A percentile compares a stretch with the other conserved stretches of the same genome.
Evolutionary conservation across 2,113 vertebrate species (phyloP).

Genomic region (Myiagra hebetior): DNA sequence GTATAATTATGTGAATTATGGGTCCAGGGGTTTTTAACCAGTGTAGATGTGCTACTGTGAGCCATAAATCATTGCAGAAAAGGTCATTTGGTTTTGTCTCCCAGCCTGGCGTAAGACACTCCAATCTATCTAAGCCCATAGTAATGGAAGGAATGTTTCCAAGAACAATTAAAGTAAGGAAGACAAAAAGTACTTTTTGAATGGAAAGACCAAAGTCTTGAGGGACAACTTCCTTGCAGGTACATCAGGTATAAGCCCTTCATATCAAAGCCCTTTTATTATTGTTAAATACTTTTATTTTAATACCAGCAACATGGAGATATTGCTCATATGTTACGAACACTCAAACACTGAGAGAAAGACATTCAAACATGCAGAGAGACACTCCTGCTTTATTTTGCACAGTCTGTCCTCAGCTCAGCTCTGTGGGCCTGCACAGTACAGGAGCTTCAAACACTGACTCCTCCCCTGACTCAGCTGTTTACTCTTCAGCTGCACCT

Average conservation of each 20-base stretch:
- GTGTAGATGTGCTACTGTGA: background rate
- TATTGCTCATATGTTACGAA: background rate
- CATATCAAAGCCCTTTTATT: background rate
- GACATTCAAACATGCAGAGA: background rate
- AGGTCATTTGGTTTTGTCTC: background rate
- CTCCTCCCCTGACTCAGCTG: background rate
- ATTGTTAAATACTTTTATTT: background rate
- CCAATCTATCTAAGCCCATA: background rate
- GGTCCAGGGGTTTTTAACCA: background rate
- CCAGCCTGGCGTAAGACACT: background rate
- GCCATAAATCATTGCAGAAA: background rate
- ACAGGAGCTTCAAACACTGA: background rate
- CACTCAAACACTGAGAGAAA: background rate
- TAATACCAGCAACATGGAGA: background rate
- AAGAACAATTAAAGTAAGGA: background rate
- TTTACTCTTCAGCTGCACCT: background rate
- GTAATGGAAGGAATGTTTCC: background rate
- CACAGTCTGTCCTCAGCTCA: background rate
- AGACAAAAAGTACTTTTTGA: background rate
- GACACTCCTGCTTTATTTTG: background rate
- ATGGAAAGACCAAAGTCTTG: background rate
- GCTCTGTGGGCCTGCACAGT: background rate
- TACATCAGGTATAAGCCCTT: background rate
- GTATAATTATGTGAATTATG: slow-evolving; percentile 39
- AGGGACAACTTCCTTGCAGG: background rate